phyloP scores from a whole-genome alignment of 2,888 invertebrate species.

The Drosophila acutilabella region DNA sequence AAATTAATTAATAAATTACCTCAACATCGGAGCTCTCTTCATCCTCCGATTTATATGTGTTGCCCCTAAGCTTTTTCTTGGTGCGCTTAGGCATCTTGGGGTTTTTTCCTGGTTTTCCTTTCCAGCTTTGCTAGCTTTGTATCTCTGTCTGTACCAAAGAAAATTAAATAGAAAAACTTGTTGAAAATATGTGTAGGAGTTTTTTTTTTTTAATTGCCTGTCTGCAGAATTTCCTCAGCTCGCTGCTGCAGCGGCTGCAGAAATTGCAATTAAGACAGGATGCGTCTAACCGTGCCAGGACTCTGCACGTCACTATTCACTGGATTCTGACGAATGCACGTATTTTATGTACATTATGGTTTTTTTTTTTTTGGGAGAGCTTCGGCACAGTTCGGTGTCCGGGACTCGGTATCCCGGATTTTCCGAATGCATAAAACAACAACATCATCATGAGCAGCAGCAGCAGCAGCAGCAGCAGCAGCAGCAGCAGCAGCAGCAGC shows the following conservation, averaged over 20 bases:
- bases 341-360: slow-evolving; percentile 14
- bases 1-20: slow-evolving; percentile 1
- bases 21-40: slow-evolving; percentile 26
- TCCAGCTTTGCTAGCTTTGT: slow-evolving; percentile 9
- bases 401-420: slow-evolving; percentile 21
- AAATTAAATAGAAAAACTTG: neutral
- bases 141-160: neutral
- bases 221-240: neutral
- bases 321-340: slow-evolving; percentile 15
- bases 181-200: neutral
- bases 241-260: neutral
- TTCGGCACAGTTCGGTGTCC: slow-evolving; percentile 17
- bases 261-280: neutral
- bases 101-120: slow-evolving; percentile 16
- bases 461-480: neutral
- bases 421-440: slow-evolving; percentile 8
- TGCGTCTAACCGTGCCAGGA: neutral
- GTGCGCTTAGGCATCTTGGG: slow-evolving; percentile 11
- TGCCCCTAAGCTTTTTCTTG: neutral
- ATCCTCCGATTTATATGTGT: slow-evolving; percentile 17
- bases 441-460: neutral
- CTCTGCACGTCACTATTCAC: slow-evolving; percentile 6
- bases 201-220: neutral
- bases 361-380: neutral
- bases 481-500: neutral